These are phyloP conservation scores for Ia io DNA, from an alignment of 2,113 vertebrate genomes.

Conservation along the genomic window DNA sequence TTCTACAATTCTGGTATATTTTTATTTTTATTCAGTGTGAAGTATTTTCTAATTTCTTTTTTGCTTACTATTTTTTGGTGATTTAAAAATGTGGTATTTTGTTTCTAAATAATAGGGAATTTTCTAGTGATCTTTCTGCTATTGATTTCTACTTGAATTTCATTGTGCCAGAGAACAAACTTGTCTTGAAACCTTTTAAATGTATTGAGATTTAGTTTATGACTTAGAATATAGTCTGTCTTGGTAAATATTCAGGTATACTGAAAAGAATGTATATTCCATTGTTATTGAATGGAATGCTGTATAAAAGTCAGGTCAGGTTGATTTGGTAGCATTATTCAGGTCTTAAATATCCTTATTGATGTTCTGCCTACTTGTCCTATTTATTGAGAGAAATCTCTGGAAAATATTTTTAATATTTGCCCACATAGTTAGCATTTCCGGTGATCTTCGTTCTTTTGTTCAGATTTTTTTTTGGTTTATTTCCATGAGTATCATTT, in stretches of 20 bases:
- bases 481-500: neutral
- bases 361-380: neutral
- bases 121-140: neutral
- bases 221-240: neutral
- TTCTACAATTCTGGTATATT: neutral
- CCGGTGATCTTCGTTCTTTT: neutral
- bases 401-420: neutral
- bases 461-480: neutral
- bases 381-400: neutral
- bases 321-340: neutral
- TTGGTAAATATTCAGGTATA: neutral
- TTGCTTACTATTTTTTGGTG: neutral
- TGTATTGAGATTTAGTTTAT: neutral
- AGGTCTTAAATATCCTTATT: neutral
- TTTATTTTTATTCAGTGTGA: neutral
- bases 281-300: neutral
- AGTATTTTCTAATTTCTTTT: neutral
- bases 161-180: neutral
- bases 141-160: neutral
- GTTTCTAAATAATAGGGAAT: neutral
- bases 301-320: neutral
- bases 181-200: neutral
- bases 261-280: neutral
- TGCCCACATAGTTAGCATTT: neutral
- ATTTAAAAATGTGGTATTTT: neutral